phyloP scores from a whole-genome alignment of 2,113 vertebrate species.

The Tyrannus savana region DNA sequence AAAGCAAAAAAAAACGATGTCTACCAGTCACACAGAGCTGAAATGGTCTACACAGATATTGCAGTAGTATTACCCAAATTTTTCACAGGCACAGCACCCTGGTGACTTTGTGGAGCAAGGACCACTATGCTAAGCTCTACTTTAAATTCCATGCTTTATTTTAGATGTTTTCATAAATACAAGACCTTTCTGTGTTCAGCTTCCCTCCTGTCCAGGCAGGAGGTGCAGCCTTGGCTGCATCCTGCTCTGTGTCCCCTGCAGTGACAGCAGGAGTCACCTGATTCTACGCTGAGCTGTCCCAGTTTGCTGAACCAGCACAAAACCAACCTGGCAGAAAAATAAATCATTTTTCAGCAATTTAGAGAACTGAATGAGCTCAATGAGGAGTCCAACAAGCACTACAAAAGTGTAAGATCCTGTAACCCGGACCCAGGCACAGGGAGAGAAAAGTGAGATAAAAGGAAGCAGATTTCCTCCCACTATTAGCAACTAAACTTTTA shows the following conservation, averaged over 20 bases:
- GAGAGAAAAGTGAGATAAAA: background rate
- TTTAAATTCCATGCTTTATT: background rate
- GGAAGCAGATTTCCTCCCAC: background rate
- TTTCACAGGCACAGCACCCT: background rate
- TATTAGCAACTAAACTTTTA: background rate
- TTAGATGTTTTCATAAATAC: background rate
- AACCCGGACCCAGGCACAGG: background rate
- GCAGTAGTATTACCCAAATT: background rate
- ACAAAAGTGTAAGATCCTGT: background rate
- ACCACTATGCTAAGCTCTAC: background rate
- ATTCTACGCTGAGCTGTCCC: background rate
- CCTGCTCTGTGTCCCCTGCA: background rate
- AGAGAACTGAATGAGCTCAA: background rate
- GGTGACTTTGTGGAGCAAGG: background rate
- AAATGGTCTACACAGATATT: background rate
- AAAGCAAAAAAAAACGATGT: background rate
- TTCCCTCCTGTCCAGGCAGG: background rate
- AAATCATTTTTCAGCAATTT: background rate
- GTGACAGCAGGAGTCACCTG: background rate
- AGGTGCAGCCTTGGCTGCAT: background rate
- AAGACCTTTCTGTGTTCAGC: background rate
- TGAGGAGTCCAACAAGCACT: background rate
- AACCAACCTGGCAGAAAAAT: background rate
- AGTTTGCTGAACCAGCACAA: conserved; percentile 26
- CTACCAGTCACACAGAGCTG: background rate